Evolutionary conservation across 2,113 vertebrate species (phyloP).

Genomic region (Rostratula benghalensis): DNA sequence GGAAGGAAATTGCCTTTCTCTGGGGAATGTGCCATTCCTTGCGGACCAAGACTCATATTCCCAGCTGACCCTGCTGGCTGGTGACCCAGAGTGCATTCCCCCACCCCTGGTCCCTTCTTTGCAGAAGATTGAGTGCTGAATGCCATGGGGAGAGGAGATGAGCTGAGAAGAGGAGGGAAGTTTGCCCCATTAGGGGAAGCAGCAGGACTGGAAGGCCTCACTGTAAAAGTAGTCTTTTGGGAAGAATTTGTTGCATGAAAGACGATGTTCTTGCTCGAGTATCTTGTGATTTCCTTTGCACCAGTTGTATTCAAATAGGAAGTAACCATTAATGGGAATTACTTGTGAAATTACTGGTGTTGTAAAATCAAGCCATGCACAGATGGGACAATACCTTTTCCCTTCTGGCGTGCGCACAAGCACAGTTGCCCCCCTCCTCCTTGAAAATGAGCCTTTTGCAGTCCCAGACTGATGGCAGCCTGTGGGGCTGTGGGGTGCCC

Average conservation of each 20-base stretch:
- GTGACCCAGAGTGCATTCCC: neutral
- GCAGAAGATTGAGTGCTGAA: neutral
- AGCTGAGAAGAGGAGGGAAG: neutral
- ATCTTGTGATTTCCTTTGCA: slow-evolving; percentile 29
- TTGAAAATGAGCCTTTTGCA: neutral
- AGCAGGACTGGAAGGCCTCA: neutral
- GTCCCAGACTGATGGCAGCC: neutral
- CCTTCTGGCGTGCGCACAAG: neutral
- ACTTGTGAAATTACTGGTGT: neutral
- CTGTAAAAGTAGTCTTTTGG: neutral
- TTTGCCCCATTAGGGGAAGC: neutral
- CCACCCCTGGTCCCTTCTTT: neutral
- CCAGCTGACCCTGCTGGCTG: neutral
- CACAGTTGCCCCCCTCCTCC: neutral
- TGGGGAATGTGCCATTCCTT: neutral
- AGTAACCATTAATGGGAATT: neutral
- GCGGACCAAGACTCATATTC: neutral
- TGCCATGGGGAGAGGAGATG: fast-evolving
- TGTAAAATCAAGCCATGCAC: neutral
- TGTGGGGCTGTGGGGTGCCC: neutral
- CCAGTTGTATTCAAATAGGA: neutral
- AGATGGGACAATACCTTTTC: neutral
- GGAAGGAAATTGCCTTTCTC: neutral
- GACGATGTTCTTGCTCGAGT: neutral
- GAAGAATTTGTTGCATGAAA: slow-evolving; percentile 23